A percentile compares a stretch with the other conserved stretches of the same genome.
These are phyloP conservation scores for Percopsis transmontana DNA, from an alignment of 2,113 vertebrate genomes.

Conservation along the genomic window DNA sequence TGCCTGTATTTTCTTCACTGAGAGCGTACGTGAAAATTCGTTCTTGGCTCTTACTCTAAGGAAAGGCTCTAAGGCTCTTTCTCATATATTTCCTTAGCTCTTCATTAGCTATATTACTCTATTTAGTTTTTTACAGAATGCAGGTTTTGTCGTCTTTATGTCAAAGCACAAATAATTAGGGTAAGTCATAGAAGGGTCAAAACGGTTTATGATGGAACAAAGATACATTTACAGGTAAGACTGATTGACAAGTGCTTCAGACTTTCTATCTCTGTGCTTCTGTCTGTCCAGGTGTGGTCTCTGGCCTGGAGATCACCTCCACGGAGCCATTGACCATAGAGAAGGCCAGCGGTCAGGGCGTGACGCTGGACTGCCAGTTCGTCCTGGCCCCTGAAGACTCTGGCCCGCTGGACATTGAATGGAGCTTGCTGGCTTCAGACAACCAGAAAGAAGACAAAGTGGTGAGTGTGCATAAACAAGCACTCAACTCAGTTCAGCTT, in stretches of 20 bases:
- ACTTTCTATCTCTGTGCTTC: not conserved
- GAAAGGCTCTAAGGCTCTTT: too few species aligned
- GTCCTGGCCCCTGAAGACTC: constrained; percentile 61
- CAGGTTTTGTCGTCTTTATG: too few species aligned
- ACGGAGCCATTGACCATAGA: constrained; percentile 56
- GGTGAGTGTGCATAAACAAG: constrained; percentile 57
- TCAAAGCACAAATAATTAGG: too few species aligned
- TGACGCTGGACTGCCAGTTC: constrained; percentile 77
- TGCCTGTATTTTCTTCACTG: too few species aligned
- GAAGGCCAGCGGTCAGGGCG: constrained; percentile 75
- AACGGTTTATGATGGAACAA: too few species aligned
- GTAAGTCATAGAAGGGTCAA: too few species aligned
- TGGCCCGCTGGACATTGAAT: constrained; percentile 81
- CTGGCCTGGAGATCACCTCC: constrained; percentile 70
- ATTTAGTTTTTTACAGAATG: constrained; percentile 3
- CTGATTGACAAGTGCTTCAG: too few species aligned
- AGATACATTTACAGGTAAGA: too few species aligned
- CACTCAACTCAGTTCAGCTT: not conserved
- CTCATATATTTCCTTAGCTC: too few species aligned
- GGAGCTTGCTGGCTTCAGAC: constrained; percentile 77
- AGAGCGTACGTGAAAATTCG: too few species aligned
- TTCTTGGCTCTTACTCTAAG: too few species aligned
- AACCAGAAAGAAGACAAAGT: constrained; percentile 79
- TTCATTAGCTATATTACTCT: too few species aligned
- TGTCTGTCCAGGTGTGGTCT: constrained; percentile 54